These are phyloP conservation scores for Chymomyza costata DNA, from an alignment of 1,140 invertebrate species.

Conservation along the genomic window DNA sequence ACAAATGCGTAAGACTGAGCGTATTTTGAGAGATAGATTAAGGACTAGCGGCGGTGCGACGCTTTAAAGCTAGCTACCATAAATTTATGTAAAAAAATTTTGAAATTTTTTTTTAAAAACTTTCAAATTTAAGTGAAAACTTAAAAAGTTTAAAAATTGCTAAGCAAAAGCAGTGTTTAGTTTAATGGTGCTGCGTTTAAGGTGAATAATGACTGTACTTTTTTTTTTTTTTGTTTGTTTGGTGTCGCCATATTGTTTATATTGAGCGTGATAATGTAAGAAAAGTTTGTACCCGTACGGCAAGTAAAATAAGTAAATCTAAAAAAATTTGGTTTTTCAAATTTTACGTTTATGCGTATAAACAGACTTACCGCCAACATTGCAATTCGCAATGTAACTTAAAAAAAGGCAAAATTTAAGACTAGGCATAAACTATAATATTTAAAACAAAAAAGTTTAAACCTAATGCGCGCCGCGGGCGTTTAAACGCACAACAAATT, in stretches of 20 bases:
- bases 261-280: slow-evolving; percentile 16
- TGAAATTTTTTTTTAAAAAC: no score
- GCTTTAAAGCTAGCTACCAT: slow-evolving; percentile 48
- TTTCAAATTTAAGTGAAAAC: neutral
- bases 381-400: slow-evolving; percentile 69
- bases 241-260: slow-evolving; percentile 10
- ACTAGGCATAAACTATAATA: slow-evolving; percentile 22
- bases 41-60: slow-evolving; percentile 28
- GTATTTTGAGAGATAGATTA: slow-evolving; percentile 34
- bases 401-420: slow-evolving; percentile 31
- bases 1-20: slow-evolving; percentile 26
- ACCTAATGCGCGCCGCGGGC: no score
- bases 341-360: no score
- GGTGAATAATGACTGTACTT: slow-evolving; percentile 11
- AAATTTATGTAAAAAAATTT: slow-evolving; percentile 23
- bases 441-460: no score
- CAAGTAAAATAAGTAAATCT: slow-evolving; percentile 52
- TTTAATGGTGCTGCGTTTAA: slow-evolving; percentile 28
- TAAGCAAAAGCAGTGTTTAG: slow-evolving; percentile 49
- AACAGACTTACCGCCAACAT: slow-evolving; percentile 59
- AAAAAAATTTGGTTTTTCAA: no score
- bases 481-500: no score
- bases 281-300: slow-evolving; percentile 4
- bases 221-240: slow-evolving; percentile 10
- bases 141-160: slow-evolving; percentile 31